Conservation (phyloP, 2,797 vertebrate species). For the Xiphophorus birchmanni region DNA sequence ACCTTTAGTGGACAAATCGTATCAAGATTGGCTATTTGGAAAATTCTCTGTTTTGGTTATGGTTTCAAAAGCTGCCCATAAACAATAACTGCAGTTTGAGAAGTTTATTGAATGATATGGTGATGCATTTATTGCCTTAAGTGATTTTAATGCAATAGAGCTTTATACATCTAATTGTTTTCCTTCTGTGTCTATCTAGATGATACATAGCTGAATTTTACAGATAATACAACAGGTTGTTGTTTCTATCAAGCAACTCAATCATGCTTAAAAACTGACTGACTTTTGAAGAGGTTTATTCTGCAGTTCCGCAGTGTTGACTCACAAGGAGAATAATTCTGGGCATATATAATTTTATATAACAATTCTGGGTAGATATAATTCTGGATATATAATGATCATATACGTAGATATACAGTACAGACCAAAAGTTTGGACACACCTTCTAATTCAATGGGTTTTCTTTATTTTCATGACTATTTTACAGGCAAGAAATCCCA, state of each 20-base stretch:
- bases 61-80: neutral
- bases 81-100: neutral
- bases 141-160: neutral
- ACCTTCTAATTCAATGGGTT: too few species aligned
- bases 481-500: too few species aligned
- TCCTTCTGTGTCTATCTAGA: neutral
- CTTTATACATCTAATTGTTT: neutral
- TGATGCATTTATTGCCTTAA: neutral
- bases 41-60: neutral
- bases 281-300: neutral
- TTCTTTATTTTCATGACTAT: too few species aligned
- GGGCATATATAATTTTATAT: neutral
- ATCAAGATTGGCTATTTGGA: neutral
- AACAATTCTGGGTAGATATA: too few species aligned
- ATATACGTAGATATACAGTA: too few species aligned
- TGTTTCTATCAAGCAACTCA: neutral
- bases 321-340: neutral
- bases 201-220: neutral
- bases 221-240: neutral
- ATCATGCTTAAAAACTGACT: neutral
- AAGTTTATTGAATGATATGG: neutral
- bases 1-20: neutral
- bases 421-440: too few species aligned
- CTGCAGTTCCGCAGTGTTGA: neutral
- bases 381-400: too few species aligned